Evolutionary conservation across 2,888 invertebrate genomes (phyloP).

Genomic region (Hermaeophaga mercurialis): DNA sequence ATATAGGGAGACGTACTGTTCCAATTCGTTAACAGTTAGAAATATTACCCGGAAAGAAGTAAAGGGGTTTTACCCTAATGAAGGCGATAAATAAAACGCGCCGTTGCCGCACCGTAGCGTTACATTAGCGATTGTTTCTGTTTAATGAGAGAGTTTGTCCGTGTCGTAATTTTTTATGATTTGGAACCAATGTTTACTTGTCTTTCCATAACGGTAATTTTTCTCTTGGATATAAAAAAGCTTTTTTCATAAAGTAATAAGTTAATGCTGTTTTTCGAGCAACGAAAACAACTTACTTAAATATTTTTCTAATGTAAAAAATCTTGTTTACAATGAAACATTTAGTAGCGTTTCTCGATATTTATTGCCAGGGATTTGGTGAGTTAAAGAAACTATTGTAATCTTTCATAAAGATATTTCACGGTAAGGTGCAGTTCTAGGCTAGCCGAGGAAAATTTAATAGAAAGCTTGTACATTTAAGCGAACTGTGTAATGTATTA

Average conservation of each 20-base stretch:
- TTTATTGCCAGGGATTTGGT: too few relatives aligned
- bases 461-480: too few relatives aligned
- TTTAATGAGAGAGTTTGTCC: slow-evolving; percentile 12
- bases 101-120: background rate
- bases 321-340: too few relatives aligned
- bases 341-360: too few relatives aligned
- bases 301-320: too few relatives aligned
- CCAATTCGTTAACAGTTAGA: slow-evolving; percentile 16
- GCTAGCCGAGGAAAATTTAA: too few relatives aligned
- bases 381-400: too few relatives aligned
- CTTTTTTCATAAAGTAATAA: background rate
- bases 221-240: background rate
- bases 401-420: too few relatives aligned
- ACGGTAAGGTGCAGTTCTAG: too few relatives aligned
- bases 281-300: too few relatives aligned
- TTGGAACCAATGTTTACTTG: background rate
- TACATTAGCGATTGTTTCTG: slow-evolving; percentile 21
- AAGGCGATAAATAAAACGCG: slow-evolving; percentile 18
- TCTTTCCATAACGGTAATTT: background rate
- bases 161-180: slow-evolving; percentile 8
- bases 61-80: slow-evolving; percentile 23
- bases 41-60: slow-evolving; percentile 18
- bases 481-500: too few relatives aligned
- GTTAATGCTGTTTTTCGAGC: too few relatives aligned
- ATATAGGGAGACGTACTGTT: background rate